phyloP scores from a whole-genome alignment of 2,113 vertebrate species.

The Nyctibius bracteatus region DNA sequence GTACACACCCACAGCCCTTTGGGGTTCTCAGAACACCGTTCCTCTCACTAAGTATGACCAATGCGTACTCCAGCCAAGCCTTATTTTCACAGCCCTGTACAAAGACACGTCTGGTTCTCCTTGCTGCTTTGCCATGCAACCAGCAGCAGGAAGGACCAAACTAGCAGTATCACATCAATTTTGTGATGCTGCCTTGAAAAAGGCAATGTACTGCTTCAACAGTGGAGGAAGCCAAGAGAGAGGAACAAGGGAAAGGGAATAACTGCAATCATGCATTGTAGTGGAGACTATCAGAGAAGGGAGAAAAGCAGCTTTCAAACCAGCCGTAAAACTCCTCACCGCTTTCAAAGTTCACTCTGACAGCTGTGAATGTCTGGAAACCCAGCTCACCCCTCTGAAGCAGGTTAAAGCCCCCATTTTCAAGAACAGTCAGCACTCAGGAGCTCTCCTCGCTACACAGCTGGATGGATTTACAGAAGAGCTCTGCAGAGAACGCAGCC shows the following conservation, averaged over 20 bases:
- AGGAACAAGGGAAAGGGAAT: neutral
- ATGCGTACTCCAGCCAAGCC: fast-evolving
- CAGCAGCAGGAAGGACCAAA: neutral
- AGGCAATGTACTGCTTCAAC: neutral
- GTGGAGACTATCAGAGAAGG: neutral
- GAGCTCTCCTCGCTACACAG: neutral
- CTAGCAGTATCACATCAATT: neutral
- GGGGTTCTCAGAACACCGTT: neutral
- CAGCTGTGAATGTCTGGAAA: neutral
- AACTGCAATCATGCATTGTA: neutral
- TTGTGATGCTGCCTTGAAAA: neutral
- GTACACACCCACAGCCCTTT: neutral
- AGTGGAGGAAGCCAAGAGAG: neutral
- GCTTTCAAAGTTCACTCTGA: neutral
- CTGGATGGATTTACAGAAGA: neutral
- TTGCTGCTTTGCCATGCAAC: neutral
- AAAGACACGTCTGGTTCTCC: neutral
- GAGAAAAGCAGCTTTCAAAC: neutral
- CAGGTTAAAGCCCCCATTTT: neutral
- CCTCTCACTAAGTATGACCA: neutral
- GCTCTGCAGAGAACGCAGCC: neutral
- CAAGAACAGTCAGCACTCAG: neutral
- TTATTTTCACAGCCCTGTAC: neutral
- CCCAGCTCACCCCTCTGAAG: neutral
- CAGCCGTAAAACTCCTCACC: neutral